Evolutionary conservation across 2,888 invertebrate genomes (phyloP).

Genomic region (Octodonta nipae): DNA sequence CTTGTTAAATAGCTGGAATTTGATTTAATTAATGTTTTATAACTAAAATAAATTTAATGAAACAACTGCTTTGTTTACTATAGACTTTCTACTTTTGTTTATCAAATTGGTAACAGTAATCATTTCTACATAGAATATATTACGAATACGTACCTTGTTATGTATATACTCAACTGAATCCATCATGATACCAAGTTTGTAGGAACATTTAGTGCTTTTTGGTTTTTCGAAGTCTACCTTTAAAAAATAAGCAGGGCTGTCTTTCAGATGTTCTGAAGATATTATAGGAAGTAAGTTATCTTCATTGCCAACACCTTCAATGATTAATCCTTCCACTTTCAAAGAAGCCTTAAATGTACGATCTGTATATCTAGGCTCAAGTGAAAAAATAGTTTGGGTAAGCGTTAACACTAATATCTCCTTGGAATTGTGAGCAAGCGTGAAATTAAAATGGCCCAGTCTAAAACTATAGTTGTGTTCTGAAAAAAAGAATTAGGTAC

Average conservation of each 20-base stretch:
- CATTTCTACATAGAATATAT: too few relatives aligned
- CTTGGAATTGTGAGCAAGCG: conserved; percentile 51
- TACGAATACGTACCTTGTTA: conserved; percentile 62
- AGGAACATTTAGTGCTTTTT: conserved; percentile 47
- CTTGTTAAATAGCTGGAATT: too few relatives aligned
- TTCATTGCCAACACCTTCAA: conserved; percentile 61
- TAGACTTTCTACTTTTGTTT: too few relatives aligned
- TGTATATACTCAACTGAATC: conserved; percentile 66
- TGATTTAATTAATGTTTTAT: too few relatives aligned
- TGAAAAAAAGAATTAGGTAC: conserved; percentile 25
- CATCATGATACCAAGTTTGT: conserved; percentile 48
- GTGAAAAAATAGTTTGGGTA: conserved; percentile 45
- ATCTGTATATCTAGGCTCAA: conserved; percentile 26
- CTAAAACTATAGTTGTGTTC: conserved; percentile 67
- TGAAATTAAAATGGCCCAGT: conserved; percentile 56
- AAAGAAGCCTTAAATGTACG: conserved; percentile 21
- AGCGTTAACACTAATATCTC: conserved; percentile 60
- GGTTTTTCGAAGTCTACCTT: conserved; percentile 63
- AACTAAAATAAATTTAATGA: too few relatives aligned
- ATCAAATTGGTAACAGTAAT: too few relatives aligned
- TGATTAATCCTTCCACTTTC: conserved; percentile 56
- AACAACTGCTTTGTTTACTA: too few relatives aligned
- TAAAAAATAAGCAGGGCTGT: conserved; percentile 55
- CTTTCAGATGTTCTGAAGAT: conserved; percentile 45
- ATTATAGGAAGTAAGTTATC: conserved; percentile 59